phyloP scores from a whole-genome alignment of 2,888 invertebrate species.

The Drosophila lutescens region DNA sequence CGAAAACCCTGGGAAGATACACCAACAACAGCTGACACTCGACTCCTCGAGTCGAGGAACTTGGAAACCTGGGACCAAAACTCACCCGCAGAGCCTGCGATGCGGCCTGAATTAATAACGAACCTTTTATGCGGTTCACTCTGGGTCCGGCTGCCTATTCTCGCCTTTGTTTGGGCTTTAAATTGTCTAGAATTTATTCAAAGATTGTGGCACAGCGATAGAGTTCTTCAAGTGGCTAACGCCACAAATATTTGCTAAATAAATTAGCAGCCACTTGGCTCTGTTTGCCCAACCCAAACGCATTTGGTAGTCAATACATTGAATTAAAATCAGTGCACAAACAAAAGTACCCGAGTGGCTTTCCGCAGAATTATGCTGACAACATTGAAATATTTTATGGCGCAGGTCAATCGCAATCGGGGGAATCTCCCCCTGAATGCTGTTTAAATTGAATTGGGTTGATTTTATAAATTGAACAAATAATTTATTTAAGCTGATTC shows the following conservation, averaged over 20 bases:
- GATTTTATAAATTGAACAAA: slow-evolving; percentile 13
- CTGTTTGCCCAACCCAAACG: background rate
- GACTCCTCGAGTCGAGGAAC: slow-evolving; percentile 14
- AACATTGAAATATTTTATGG: slow-evolving; percentile 28
- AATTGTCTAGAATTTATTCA: slow-evolving; percentile 63
- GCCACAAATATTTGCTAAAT: slow-evolving; percentile 63
- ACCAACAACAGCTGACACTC: slow-evolving; percentile 54
- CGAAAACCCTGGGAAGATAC: background rate
- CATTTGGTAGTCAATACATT: slow-evolving; percentile 47
- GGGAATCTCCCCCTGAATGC: slow-evolving; percentile 10
- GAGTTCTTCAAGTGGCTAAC: slow-evolving; percentile 34
- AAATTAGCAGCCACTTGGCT: slow-evolving; percentile 53
- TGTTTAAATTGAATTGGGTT: slow-evolving; percentile 30
- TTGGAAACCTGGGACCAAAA: slow-evolving; percentile 17
- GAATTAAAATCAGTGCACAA: slow-evolving; percentile 48
- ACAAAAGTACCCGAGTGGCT: slow-evolving; percentile 16
- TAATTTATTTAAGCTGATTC: slow-evolving; percentile 19
- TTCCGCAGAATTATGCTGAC: slow-evolving; percentile 13
- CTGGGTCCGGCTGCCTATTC: background rate
- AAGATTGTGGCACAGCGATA: slow-evolving; percentile 15
- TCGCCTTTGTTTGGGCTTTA: slow-evolving; percentile 50
- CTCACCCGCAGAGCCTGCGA: slow-evolving; percentile 38
- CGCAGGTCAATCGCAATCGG: slow-evolving; percentile 9
- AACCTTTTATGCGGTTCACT: slow-evolving; percentile 61
- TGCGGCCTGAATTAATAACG: slow-evolving; percentile 71